Conservation (phyloP, 1,140 invertebrate genomes). For the Aphidius gifuensis region DNA sequence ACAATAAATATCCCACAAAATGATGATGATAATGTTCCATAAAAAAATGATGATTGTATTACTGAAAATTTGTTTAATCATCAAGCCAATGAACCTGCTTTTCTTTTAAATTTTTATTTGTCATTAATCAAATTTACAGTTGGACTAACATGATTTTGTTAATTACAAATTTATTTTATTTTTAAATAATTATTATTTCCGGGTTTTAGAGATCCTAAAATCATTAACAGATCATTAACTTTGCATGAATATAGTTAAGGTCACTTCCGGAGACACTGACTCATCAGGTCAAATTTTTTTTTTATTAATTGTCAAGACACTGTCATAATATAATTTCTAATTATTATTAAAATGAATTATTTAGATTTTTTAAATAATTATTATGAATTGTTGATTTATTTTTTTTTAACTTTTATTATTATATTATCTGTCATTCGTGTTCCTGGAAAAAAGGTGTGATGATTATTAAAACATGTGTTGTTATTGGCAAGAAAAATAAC, state of each 20-base stretch:
- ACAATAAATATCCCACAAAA: no score
- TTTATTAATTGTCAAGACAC: constrained; percentile 13
- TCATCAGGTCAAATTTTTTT: constrained; percentile 21
- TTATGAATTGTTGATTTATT: background rate
- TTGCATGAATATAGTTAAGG: background rate
- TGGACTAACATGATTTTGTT: no score
- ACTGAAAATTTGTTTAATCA: no score
- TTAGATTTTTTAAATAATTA: background rate
- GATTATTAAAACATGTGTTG: no score
- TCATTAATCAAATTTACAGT: no score
- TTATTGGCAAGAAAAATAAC: no score
- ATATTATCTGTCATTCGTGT: no score
- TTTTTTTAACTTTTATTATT: background rate
- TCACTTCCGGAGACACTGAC: constrained; percentile 23
- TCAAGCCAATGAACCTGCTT: no score
- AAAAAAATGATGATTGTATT: no score
- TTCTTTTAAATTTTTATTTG: background rate
- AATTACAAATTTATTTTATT: background rate
- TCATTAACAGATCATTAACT: constrained; percentile 5
- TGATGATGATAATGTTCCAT: no score
- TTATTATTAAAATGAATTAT: constrained; percentile 7
- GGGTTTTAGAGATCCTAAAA: background rate
- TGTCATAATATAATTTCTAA: background rate
- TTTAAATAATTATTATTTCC: background rate
- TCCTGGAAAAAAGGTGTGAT: no score